Percentiles rank a stretch among this genome's conserved stretches.
phyloP scores from a whole-genome alignment of 2,888 invertebrate species.

The Dicranocentrus wangi region DNA sequence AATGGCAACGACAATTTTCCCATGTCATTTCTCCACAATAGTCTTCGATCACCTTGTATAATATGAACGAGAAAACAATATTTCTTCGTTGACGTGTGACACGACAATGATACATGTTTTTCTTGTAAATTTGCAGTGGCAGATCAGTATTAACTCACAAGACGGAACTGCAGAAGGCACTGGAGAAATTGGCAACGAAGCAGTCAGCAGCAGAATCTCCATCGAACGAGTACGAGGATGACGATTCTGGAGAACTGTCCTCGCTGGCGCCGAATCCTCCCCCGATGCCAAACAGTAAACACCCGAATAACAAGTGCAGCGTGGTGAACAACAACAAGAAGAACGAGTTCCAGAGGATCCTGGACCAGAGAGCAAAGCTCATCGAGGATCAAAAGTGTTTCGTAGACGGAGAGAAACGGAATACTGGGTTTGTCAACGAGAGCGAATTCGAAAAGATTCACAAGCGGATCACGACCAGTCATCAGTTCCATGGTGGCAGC shows the following conservation, averaged over 20 bases:
- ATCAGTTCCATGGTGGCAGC: background rate
- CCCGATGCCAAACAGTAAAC: conserved; percentile 10
- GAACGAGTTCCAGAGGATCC: conserved; percentile 44
- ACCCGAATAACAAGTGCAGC: background rate
- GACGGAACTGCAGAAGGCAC: conserved; percentile 38
- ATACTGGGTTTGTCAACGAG: background rate
- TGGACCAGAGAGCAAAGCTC: conserved; percentile 33
- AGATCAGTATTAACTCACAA: conserved; percentile 54
- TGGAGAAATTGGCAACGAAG: conserved; percentile 43
- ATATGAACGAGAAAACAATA: too few species aligned
- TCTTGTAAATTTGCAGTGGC: conserved; percentile 43
- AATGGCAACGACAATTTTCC: too few species aligned
- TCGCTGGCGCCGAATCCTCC: conserved; percentile 18
- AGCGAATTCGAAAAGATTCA: conserved; percentile 53
- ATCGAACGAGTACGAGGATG: conserved; percentile 4
- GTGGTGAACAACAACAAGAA: conserved; percentile 5
- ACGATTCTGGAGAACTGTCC: background rate
- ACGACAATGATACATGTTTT: too few species aligned
- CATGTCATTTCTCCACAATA: too few species aligned
- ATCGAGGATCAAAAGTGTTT: conserved; percentile 55
- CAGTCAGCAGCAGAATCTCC: background rate
- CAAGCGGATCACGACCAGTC: conserved; percentile 35
- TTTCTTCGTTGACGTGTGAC: too few species aligned
- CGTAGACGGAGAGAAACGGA: conserved; percentile 38
- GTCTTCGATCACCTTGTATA: too few species aligned